These are phyloP conservation scores for Tonatia bakeri DNA, from an alignment of 2,113 vertebrate species.

Conservation along the genomic window DNA sequence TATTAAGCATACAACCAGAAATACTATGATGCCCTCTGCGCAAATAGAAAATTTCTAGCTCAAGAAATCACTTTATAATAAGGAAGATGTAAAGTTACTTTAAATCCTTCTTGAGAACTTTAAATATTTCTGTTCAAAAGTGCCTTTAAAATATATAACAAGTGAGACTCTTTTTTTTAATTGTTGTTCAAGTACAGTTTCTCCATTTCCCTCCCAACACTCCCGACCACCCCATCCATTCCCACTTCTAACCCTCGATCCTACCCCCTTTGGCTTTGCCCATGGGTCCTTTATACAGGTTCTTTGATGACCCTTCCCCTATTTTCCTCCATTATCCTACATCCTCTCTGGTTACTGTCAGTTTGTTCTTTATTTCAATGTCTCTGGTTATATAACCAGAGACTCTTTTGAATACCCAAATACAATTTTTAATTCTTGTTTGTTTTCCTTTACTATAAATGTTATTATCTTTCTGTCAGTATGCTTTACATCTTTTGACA, in stretches of 20 bases:
- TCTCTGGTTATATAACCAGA: not conserved
- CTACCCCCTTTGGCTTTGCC: too few species aligned
- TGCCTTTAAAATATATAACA: not conserved
- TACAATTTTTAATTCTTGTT: not conserved
- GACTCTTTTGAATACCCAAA: not conserved
- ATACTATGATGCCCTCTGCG: not conserved
- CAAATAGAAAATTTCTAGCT: not conserved
- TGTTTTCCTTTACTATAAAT: not conserved
- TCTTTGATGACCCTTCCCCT: too few species aligned
- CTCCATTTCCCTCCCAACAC: too few species aligned
- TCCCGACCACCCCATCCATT: too few species aligned
- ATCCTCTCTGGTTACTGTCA: too few species aligned
- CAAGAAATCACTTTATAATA: not conserved
- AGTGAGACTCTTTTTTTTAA: not conserved
- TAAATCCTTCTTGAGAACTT: not conserved
- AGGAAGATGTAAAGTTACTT: not conserved
- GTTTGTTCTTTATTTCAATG: too few species aligned
- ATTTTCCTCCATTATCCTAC: too few species aligned
- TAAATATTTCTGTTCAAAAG: not conserved
- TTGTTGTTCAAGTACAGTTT: too few species aligned
- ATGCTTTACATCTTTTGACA: not conserved
- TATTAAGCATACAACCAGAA: not conserved
- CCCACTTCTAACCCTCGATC: too few species aligned
- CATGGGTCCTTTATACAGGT: too few species aligned
- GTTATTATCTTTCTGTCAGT: not conserved